Evolutionary conservation across 2,888 invertebrate genomes (phyloP), one percentile per base, ranked within the genome.

Genomic region (Heliothis peltigera): DNA sequence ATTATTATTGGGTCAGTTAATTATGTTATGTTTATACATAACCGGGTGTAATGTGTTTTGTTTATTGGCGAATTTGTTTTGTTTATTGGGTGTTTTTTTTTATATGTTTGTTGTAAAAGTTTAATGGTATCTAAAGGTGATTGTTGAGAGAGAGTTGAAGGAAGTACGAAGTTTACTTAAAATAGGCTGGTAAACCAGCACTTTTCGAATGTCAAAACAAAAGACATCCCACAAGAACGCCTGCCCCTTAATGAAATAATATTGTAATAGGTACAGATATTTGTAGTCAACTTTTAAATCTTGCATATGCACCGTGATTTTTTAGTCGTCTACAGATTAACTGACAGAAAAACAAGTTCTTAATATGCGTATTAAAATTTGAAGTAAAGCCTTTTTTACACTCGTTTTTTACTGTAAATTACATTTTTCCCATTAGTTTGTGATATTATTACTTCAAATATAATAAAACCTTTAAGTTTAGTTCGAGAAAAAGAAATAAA

Each of bases 351-450:
- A 7, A 28, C 28, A 28, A 28, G 28, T 28, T 28, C 10, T 28
- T 28, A 15, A 4, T 15, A 35, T 15, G 15, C 35, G 3, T 35
- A 15, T 35, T 35, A 15, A 35, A 35, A 35, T 15, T 15, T 35
- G 15, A 35, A 35, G 15, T 6, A 15, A 39, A 15, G 15, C n/a
- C 15, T 4, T 15, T 35, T 28, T 6, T 8, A 6, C 15, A 15
- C 1, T n/a, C n/a, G 5, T 5, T 59, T 39, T 60, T 55, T 55
- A 61, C 47, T 64, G 54, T 57, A 57, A 75, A 69, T 63, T 35
- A 60, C 54, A 35, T 51, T 47, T 21, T 44, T 17, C 0, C 47
- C 28, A 47, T 64, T 35, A 19, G 25, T 60, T 22, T 57, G 7
- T n/a, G n/a, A n/a, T n/a, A 18, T 64, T 22, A 32, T 5, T 10